Percentiles rank a stretch among this genome's conserved stretches.
These are phyloP conservation scores for Muricea muricata DNA, from an alignment of 92 coral and sea anemone species.

Conservation along the genomic window DNA sequence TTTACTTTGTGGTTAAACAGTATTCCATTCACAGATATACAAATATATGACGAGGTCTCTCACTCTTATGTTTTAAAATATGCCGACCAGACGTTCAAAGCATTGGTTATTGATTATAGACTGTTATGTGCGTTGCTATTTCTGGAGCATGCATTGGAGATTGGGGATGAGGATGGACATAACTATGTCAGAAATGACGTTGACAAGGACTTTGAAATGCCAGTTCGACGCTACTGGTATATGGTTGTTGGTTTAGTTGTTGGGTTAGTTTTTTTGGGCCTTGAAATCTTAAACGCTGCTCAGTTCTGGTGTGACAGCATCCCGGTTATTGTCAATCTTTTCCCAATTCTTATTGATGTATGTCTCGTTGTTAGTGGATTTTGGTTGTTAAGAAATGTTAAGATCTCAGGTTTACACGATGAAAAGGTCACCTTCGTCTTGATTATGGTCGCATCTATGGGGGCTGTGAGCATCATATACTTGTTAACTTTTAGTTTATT, in stretches of 20 bases:
- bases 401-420: background rate
- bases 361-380: constrained; percentile 72
- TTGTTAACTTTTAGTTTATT: constrained; percentile 11
- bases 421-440: background rate
- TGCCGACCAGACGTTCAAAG: constrained; percentile 32
- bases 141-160: constrained; percentile 84
- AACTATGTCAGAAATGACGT: background rate
- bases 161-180: constrained; percentile 61
- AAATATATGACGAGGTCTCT: constrained; percentile 20
- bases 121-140: constrained; percentile 83
- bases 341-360: constrained; percentile 72
- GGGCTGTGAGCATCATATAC: constrained; percentile 26
- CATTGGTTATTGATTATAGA: constrained; percentile 68
- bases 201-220: constrained; percentile 1
- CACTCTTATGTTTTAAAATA: background rate
- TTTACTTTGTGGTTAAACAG: constrained; percentile 74
- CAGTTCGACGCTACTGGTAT: background rate
- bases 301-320: constrained; percentile 73
- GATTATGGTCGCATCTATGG: constrained; percentile 34
- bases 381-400: constrained; percentile 47
- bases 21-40: constrained; percentile 29
- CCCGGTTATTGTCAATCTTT: constrained; percentile 78
- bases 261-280: constrained; percentile 67
- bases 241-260: constrained; percentile 12
- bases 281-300: constrained; percentile 75